Conservation (phyloP, 2,888 invertebrate genomes). For the Eristalis tenax region DNA sequence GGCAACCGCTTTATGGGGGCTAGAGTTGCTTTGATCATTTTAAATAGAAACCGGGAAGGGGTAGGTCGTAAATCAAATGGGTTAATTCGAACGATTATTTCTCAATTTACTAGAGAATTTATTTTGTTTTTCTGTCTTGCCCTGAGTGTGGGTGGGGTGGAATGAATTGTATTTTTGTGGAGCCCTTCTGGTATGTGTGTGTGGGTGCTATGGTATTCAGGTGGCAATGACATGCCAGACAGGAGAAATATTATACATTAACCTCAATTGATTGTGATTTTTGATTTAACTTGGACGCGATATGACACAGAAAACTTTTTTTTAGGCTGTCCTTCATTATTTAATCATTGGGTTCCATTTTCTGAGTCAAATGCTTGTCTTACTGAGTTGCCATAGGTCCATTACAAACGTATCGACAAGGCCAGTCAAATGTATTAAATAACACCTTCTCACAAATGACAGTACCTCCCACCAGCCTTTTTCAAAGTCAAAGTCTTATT, state of each 20-base stretch:
- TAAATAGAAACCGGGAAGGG: constrained; percentile 9
- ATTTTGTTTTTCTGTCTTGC: background rate
- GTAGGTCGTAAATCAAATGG: constrained; percentile 11
- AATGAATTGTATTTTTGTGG: background rate
- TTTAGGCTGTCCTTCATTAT: background rate
- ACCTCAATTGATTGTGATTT: background rate
- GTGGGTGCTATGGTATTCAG: background rate
- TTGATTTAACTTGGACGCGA: background rate
- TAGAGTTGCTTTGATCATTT: constrained; percentile 8
- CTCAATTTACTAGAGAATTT: background rate
- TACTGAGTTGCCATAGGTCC: too few relatives aligned
- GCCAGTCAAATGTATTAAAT: too few relatives aligned
- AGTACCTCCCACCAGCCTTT: too few relatives aligned
- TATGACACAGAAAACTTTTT: background rate
- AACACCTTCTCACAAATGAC: too few relatives aligned
- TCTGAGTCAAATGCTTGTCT: too few relatives aligned
- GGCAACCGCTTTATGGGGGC: constrained; percentile 9
- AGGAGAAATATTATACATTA: background rate
- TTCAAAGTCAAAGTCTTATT: too few relatives aligned
- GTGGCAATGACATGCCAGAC: background rate
- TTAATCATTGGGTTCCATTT: too few relatives aligned
- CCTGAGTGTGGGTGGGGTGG: background rate
- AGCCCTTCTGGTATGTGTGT: background rate
- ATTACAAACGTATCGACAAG: background rate
- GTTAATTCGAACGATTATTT: constrained; percentile 8